Evolutionary conservation across 2,113 vertebrate species (phyloP).

Genomic region (Gulo gulo): DNA sequence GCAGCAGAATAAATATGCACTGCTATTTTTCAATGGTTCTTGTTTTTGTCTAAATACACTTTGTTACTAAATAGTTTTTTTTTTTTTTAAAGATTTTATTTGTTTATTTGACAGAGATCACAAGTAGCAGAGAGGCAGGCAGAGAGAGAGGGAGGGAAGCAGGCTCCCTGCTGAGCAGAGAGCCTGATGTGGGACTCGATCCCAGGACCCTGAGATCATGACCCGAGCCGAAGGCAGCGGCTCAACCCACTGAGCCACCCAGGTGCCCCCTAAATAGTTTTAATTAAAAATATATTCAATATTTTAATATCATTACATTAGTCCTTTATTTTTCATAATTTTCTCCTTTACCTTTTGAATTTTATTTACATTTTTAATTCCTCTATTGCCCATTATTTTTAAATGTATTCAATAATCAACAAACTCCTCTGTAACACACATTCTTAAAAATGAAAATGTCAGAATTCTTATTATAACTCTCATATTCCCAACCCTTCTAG

Average conservation of each 20-base stretch:
- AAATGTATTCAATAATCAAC: neutral
- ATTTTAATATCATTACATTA: neutral
- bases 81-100: too few relatives aligned
- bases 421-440: neutral
- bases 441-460: neutral
- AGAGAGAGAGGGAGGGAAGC: too few relatives aligned
- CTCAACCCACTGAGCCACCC: too few relatives aligned
- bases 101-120: too few relatives aligned
- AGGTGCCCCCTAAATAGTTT: neutral
- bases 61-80: neutral
- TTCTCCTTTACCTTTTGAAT: neutral
- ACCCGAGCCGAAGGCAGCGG: too few relatives aligned
- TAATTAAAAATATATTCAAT: neutral
- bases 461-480: neutral
- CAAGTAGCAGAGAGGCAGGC: too few relatives aligned
- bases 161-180: too few relatives aligned
- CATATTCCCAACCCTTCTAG: neutral
- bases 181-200: too few relatives aligned
- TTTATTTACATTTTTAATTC: neutral
- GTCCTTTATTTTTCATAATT: neutral
- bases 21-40: neutral
- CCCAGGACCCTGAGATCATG: too few relatives aligned
- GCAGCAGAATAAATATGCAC: neutral
- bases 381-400: neutral
- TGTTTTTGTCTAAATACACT: neutral